phyloP scores from a whole-genome alignment of 2,888 invertebrate species.

The Drosophila pseudotalamancana region DNA sequence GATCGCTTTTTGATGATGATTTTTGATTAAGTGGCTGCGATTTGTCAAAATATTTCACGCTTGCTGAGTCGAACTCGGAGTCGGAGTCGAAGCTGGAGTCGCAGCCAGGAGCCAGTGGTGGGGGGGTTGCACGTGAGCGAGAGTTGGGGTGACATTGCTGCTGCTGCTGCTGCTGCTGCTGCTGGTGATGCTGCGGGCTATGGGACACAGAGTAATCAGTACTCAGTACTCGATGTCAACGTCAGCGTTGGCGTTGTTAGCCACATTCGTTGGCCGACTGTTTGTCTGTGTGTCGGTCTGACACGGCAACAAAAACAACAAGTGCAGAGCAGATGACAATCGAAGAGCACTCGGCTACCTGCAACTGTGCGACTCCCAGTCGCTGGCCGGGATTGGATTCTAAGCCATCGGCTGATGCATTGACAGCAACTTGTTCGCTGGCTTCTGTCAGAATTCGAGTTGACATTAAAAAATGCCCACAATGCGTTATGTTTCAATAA shows the following conservation, averaged over 20 bases:
- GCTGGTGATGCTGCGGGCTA: constrained; percentile 25
- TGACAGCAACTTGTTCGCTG: constrained; percentile 14
- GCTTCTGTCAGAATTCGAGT: constrained; percentile 29
- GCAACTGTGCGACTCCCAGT: constrained; percentile 72
- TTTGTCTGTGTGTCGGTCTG: constrained; percentile 12
- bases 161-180: constrained; percentile 13
- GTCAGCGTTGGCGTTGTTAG: constrained; percentile 71
- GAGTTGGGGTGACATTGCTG: constrained; percentile 37
- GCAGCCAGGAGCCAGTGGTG: neutral
- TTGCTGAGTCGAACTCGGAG: constrained; percentile 23
- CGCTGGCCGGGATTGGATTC: constrained; percentile 20
- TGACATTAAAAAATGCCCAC: constrained; percentile 74
- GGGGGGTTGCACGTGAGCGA: constrained; percentile 62
- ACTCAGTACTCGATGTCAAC: constrained; percentile 62
- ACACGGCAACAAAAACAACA: constrained; percentile 14
- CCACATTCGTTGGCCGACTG: neutral
- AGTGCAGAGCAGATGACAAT: constrained; percentile 48
- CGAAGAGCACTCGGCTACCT: constrained; percentile 71
- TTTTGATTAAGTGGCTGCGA: constrained; percentile 81
- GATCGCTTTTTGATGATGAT: constrained; percentile 78
- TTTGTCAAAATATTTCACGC: constrained; percentile 82
- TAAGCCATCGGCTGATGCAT: constrained; percentile 31
- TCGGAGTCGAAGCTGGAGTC: constrained; percentile 9
- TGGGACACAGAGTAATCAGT: constrained; percentile 32
- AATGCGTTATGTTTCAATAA: constrained; percentile 77